Evolutionary conservation across 2,797 vertebrate genomes (phyloP).

Genomic region (Octomys mimax): DNA sequence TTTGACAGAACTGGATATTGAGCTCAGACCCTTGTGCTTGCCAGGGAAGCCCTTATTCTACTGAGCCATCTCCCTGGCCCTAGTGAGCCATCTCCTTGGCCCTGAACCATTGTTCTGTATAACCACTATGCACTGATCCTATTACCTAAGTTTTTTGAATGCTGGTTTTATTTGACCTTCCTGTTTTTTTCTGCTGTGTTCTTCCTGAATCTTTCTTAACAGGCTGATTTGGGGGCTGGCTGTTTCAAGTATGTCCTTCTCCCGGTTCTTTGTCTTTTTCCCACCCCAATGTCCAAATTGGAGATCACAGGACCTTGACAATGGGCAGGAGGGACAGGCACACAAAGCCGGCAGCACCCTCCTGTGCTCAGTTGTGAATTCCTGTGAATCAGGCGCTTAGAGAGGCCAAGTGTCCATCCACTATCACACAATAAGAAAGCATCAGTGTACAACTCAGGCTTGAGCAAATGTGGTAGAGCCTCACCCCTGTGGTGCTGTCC

Average conservation of each 20-base stretch:
- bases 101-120: background rate
- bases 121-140: background rate
- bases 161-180: background rate
- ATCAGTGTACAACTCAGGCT: fast-evolving
- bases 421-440: background rate
- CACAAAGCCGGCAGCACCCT: background rate
- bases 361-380: background rate
- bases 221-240: background rate
- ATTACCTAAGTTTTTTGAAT: background rate
- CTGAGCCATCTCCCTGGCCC: too few relatives aligned
- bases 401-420: background rate
- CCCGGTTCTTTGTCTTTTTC: background rate
- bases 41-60: too few relatives aligned
- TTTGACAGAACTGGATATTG: too few relatives aligned
- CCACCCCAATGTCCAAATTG: background rate
- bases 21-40: too few relatives aligned
- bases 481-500: fast-evolving
- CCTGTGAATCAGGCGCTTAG: background rate
- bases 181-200: background rate
- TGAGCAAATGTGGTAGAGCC: background rate
- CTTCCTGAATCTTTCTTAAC: background rate
- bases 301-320: background rate
- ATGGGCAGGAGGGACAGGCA: background rate
- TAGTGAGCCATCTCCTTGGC: too few relatives aligned
- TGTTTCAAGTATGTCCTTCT: background rate